These are phyloP conservation scores for Penaeus japonicus DNA, from an alignment of 1,140 invertebrate species.

Conservation along the genomic window DNA sequence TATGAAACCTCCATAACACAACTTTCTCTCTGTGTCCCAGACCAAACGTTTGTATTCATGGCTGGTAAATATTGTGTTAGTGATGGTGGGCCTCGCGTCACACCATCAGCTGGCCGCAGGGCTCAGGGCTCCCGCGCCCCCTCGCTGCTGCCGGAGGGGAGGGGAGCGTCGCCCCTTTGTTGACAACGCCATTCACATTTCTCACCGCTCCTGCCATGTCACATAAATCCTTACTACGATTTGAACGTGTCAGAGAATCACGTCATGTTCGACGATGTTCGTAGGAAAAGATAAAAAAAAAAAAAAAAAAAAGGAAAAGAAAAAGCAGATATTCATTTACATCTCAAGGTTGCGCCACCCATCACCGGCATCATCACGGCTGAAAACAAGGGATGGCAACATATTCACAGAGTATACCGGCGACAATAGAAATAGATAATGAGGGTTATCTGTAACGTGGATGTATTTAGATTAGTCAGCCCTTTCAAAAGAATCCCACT, in stretches of 20 bases:
- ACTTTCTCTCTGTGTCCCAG: neutral
- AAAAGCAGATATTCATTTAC: neutral
- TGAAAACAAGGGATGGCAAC: conserved; percentile 7
- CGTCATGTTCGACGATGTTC: conserved; percentile 33
- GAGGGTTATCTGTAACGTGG: too few relatives aligned
- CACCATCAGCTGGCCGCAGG: conserved; percentile 24
- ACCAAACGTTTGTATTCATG: conserved; percentile 37
- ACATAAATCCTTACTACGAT: conserved; percentile 51
- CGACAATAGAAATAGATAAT: too few relatives aligned
- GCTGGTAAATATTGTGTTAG: conserved; percentile 50
- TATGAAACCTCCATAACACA: neutral
- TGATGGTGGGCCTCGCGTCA: conserved; percentile 31
- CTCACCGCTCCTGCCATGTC: conserved; percentile 51
- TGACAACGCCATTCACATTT: conserved; percentile 55
- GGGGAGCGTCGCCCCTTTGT: conserved; percentile 44
- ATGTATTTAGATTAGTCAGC: too few relatives aligned
- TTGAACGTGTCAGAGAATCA: conserved; percentile 50
- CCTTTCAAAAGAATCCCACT: too few relatives aligned
- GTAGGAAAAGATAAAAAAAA: conserved; percentile 34
- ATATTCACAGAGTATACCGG: too few relatives aligned
- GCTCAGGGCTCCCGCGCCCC: neutral
- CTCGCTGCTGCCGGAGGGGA: conserved; percentile 7
- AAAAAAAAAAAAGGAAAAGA: neutral
- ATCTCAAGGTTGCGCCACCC: neutral
- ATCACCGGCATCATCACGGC: neutral